A percentile compares a stretch with the other conserved stretches of the same genome.
phyloP scores from a whole-genome alignment of 2,113 vertebrate species.

The Pelobates fuscus region DNA sequence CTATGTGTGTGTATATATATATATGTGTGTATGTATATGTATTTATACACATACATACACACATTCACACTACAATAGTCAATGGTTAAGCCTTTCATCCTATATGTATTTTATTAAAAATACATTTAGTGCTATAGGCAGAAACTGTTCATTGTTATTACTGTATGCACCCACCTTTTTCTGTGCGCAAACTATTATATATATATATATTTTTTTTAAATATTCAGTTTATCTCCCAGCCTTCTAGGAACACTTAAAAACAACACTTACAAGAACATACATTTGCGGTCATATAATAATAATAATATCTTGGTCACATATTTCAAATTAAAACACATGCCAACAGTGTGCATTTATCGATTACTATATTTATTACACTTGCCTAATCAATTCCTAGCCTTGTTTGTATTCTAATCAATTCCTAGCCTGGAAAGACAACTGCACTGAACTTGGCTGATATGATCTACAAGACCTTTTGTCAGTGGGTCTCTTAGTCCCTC shows the following conservation, averaged over 20 bases:
- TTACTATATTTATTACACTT: background rate
- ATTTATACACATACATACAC: too few species aligned
- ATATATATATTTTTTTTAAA: background rate
- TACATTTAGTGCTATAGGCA: too few species aligned
- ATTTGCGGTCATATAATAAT: background rate
- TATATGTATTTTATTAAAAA: too few species aligned
- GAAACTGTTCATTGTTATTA: background rate
- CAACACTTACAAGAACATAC: background rate
- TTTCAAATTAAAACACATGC: background rate
- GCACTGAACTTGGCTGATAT: background rate
- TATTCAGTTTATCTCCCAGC: background rate
- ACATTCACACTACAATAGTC: too few species aligned
- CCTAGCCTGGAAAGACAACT: background rate
- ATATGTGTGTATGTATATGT: too few species aligned
- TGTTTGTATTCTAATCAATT: slow-evolving; percentile 1
- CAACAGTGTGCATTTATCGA: background rate
- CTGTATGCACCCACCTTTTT: background rate
- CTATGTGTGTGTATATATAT: too few species aligned
- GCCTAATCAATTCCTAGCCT: background rate
- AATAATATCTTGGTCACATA: background rate
- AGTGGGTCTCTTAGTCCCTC: too few species aligned
- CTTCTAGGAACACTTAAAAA: background rate
- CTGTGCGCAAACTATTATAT: too few species aligned
- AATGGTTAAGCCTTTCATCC: too few species aligned
- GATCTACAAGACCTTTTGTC: too few species aligned